A percentile compares a stretch with the other conserved stretches of the same genome.
phyloP scores from a whole-genome alignment of 2,113 vertebrate species.

The Paraplagusia blochii region DNA sequence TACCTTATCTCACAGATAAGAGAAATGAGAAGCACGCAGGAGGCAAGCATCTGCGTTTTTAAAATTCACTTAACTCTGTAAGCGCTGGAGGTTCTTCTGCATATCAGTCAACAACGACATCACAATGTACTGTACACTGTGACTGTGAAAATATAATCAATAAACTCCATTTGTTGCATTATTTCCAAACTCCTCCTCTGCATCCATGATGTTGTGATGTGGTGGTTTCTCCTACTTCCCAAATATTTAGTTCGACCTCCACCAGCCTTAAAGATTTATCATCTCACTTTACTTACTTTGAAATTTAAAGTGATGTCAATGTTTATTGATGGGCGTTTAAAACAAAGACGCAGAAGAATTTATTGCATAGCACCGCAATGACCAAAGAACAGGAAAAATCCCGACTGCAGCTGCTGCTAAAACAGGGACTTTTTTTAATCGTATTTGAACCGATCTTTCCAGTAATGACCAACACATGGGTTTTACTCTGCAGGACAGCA shows the following conservation, averaged over 20 bases:
- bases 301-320: conserved; percentile 1
- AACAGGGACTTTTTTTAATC: conserved; percentile 18
- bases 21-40: background rate
- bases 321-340: background rate
- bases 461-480: conserved; percentile 55
- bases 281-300: too few species aligned
- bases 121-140: too few species aligned
- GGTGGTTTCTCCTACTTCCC: too few species aligned
- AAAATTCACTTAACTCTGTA: background rate
- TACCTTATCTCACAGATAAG: conserved; percentile 17
- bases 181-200: too few species aligned
- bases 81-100: too few species aligned
- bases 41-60: background rate
- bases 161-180: too few species aligned
- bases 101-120: too few species aligned
- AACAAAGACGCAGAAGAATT: conserved; percentile 2
- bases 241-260: too few species aligned
- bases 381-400: background rate
- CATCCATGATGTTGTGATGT: too few species aligned
- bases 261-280: too few species aligned
- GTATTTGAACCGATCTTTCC: conserved; percentile 23
- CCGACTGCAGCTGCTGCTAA: conserved; percentile 16
- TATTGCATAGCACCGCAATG: background rate
- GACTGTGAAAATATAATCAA: too few species aligned
- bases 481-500: conserved; percentile 45